Conservation (phyloP, 2,888 invertebrate species). For the Pimpla rufipes region DNA sequence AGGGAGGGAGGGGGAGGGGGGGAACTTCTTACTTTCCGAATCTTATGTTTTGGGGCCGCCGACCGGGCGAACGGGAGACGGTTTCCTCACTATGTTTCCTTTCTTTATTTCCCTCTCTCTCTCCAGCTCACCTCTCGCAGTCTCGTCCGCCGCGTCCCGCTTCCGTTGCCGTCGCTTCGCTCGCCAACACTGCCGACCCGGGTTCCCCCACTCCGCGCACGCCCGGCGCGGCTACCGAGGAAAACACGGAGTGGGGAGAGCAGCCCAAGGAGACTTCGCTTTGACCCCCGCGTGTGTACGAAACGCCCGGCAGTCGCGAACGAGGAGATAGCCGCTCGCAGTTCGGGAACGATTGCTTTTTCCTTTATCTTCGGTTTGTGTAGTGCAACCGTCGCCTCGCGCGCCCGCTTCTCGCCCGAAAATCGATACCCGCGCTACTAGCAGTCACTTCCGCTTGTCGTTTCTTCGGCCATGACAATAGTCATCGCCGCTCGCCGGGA, state of each 20-base stretch:
- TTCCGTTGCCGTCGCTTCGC: slow-evolving; percentile 1
- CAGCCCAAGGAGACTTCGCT: not conserved
- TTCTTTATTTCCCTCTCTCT: slow-evolving; percentile 33
- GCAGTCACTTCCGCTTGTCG: not conserved
- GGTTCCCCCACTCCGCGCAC: slow-evolving; percentile 1
- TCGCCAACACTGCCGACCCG: not conserved
- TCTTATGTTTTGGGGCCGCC: slow-evolving; percentile 70
- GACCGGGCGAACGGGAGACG: slow-evolving; percentile 4
- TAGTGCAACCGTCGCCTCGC: not conserved
- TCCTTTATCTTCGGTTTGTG: slow-evolving; percentile 5
- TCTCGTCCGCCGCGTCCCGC: slow-evolving; percentile 1
- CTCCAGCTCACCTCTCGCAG: not conserved
- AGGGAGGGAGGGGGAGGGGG: too few species aligned
- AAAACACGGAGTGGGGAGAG: not conserved
- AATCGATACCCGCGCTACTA: slow-evolving; percentile 12
- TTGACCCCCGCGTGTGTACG: not conserved
- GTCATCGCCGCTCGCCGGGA: not conserved
- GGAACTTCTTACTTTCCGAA: slow-evolving; percentile 73
- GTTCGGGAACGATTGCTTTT: slow-evolving; percentile 10
- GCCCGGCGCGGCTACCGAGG: not conserved
- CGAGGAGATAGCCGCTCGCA: not conserved
- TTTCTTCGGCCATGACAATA: not conserved
- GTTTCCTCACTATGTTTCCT: not conserved
- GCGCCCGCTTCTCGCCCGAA: not conserved
- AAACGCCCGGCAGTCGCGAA: slow-evolving; percentile 5